Evolutionary conservation across 2,888 invertebrate genomes (phyloP).

Genomic region (Epistrophella euchroma): DNA sequence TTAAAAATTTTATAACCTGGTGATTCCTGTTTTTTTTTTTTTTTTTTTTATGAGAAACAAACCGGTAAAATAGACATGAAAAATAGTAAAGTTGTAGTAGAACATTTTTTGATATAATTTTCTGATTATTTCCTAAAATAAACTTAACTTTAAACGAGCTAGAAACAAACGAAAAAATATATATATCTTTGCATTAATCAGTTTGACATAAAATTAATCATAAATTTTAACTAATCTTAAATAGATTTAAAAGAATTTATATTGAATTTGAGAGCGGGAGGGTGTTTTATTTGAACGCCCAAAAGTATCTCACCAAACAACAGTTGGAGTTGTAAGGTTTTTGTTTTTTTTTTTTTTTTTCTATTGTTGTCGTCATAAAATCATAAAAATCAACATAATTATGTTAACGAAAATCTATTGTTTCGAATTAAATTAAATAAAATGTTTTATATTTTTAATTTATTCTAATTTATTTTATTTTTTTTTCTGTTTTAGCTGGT

Average conservation of each 20-base stretch:
- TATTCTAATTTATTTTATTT: constrained; percentile 23
- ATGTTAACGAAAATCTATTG: not conserved
- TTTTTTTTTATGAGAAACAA: not conserved
- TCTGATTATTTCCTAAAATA: constrained; percentile 11
- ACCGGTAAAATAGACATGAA: not conserved
- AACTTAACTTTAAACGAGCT: constrained; percentile 3
- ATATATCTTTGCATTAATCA: constrained; percentile 56
- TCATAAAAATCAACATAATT: constrained; percentile 28
- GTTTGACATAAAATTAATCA: constrained; percentile 64
- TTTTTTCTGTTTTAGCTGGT: not conserved
- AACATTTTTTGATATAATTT: constrained; percentile 6
- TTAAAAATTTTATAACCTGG: constrained; percentile 48
- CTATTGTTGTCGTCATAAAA: constrained; percentile 7
- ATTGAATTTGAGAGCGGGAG: not conserved
- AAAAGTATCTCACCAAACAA: constrained; percentile 7
- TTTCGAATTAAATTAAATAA: constrained; percentile 4
- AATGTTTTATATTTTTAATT: constrained; percentile 23
- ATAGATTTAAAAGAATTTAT: constrained; percentile 12
- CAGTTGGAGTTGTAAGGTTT: not conserved
- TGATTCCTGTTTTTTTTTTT: constrained; percentile 52
- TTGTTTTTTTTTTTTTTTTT: not conserved
- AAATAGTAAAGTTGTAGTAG: not conserved
- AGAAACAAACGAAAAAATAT: constrained; percentile 1
- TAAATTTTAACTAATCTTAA: constrained; percentile 39
- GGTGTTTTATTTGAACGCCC: not conserved